These are phyloP conservation scores for Lissocephala sabroskyi DNA, from an alignment of 2,888 invertebrate genomes.

Conservation along the genomic window DNA sequence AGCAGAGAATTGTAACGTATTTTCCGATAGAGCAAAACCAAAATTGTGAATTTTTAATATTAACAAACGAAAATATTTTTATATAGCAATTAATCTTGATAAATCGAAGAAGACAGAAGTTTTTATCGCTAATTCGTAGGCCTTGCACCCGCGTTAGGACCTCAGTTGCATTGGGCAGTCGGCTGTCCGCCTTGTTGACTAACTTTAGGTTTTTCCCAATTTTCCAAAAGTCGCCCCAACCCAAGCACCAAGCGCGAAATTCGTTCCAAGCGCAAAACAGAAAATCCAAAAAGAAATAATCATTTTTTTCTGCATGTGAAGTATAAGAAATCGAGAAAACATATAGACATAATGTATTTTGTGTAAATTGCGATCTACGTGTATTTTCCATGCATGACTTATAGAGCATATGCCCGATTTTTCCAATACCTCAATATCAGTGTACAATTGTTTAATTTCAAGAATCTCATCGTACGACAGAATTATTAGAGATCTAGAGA, in stretches of 20 bases:
- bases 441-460: constrained; percentile 59
- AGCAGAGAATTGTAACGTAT: constrained; percentile 26
- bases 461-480: constrained; percentile 34
- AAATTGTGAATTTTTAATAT: constrained; percentile 57
- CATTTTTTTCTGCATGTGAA: constrained; percentile 63
- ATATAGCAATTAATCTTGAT: constrained; percentile 48
- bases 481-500: constrained; percentile 9
- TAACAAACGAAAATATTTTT: constrained; percentile 44
- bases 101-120: constrained; percentile 16
- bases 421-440: constrained; percentile 64
- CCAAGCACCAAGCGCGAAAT: constrained; percentile 56
- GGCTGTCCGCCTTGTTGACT: constrained; percentile 7
- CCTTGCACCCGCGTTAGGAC: constrained; percentile 52
- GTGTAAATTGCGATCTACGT: neutral
- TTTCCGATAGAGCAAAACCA: constrained; percentile 40
- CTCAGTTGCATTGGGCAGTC: constrained; percentile 40
- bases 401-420: constrained; percentile 50
- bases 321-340: constrained; percentile 23
- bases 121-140: constrained; percentile 58
- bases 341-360: constrained; percentile 3
- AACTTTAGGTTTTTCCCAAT: constrained; percentile 18
- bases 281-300: too few species aligned
- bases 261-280: constrained; percentile 23
- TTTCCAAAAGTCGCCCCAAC: constrained; percentile 41
- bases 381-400: constrained; percentile 9